phyloP scores from a whole-genome alignment of 2,113 vertebrate species.

The Puffinus mauretanicus region DNA sequence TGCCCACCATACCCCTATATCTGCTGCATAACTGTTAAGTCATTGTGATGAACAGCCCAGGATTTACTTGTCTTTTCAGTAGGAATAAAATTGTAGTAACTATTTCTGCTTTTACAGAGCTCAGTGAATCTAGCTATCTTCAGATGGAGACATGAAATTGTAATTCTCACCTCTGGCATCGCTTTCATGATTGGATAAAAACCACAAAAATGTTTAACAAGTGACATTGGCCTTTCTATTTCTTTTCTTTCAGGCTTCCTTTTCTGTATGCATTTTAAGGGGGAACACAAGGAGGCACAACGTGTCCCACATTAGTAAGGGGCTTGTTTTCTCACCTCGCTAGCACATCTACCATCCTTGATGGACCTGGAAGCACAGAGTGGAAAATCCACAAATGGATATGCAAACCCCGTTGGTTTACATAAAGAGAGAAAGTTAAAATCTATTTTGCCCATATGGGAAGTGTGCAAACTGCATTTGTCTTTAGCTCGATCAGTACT shows the following conservation, averaged over 20 bases:
- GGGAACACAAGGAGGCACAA: background rate
- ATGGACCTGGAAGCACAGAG: background rate
- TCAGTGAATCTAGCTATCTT: background rate
- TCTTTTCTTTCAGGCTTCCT: background rate
- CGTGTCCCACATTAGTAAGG: background rate
- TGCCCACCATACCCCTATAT: background rate
- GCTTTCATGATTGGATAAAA: background rate
- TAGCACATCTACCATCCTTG: background rate
- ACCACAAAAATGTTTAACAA: background rate
- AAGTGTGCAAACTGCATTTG: background rate
- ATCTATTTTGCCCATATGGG: background rate
- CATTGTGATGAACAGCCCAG: background rate
- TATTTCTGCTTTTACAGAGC: background rate
- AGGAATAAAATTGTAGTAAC: background rate
- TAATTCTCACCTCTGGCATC: background rate
- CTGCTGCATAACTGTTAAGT: background rate
- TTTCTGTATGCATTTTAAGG: background rate
- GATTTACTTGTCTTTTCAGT: background rate
- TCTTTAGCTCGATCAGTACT: background rate
- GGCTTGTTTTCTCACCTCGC: background rate
- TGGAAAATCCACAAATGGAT: background rate
- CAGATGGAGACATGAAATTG: background rate
- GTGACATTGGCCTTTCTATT: background rate
- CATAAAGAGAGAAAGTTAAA: background rate
- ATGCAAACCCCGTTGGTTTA: background rate